Evolutionary conservation across 1,140 invertebrate genomes (phyloP), one percentile per base, ranked within the genome.

Genomic region (Euschistus heros): DNA sequence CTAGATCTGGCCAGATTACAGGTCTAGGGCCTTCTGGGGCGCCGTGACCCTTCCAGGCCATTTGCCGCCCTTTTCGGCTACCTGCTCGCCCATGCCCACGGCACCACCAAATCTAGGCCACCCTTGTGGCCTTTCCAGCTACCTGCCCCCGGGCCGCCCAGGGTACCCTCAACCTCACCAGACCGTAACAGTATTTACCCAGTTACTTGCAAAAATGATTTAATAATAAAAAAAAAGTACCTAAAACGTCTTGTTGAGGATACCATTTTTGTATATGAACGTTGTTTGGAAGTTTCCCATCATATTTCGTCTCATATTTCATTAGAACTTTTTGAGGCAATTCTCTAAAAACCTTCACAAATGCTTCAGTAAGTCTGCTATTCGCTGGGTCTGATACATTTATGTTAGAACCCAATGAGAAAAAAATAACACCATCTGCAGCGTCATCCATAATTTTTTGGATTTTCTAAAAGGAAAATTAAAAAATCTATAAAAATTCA

Each of bases 371-470:
- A 37, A 81, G 80, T 8, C 80, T 76, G 3, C 76, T 71, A 0
- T 84, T 77, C 70, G 88, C 78, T 18, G 61, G 44, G 0, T 80
- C 78, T 24, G 82, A 79, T 64, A 82, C 80, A 61, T 80, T 81
- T 22, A 87, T 74, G 73, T 84, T 80, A 4, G 86, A 85, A 20
- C 87, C 87, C 69, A 89, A 80, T 67, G 83, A 86, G 68, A 89
- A 85, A 65, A 84, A 84, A 37, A 89, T 80, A 2, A 87, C 81
- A 6, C 65, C 67, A 15, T 66, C 72, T 15, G 73, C 70, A 0
- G 83, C 79, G 30, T 76, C 75, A 63, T 82, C 80, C 20, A 87
- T 70, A 68, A 85, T 81, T 27, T 75, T 71, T 70, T 84, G 77
- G 33, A 84, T 76, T 71, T 84, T 80, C 77, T 81, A 73, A 61